Base-by-base conservation (phyloP, 2,113 vertebrate species). In the Pseudolaguvia tuberculata region DNA sequence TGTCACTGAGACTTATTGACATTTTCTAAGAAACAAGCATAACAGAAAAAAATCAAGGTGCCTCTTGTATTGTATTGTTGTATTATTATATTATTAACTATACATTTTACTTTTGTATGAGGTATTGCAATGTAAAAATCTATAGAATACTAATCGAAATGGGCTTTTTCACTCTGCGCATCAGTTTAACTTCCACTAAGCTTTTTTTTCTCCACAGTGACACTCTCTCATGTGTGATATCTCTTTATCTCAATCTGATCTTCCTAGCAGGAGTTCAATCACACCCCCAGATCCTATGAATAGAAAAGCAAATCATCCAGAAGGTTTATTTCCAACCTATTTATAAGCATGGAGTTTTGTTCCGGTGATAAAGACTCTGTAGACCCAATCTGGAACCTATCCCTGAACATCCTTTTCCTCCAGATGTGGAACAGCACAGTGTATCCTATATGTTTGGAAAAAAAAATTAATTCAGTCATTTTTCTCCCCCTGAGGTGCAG, bases 381-480 rank as follows among this genome's bases (percentile, higher is more conserved):
- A 51, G 75, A 12, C 58, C 25, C 61, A 73, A 70, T 85, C 86
- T 84, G 76, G 78, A 84, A 25, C 48, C 76, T 62, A 72, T 74
- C 65, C 42, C 58, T 18, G 51, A 25, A 78, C 58, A 65, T 75
- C 70, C 20, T 71, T 65, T 70, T 72, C 58, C 10, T 50, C 31
- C 66, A 55, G 66, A 55, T 53, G 20, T 65, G 39, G 47, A 74
- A 74, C 50, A 66, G 27, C 18, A 42, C 65, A 4, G 53, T 27
- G 50, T 50, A 75, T 29, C n/a, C 47, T 70, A 48, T 61, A 69
- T 51, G 23, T 17, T 76, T 39, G 50, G 50, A 69, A 45, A 84
- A 81, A 85, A 83, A 91, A 90, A 89, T 90, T 91, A 91, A 91
- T 91, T 89, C 81, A 73, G 84, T 87, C 87, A 88, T 90, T 90